A percentile compares a stretch with the other conserved stretches of the same genome.
These are phyloP conservation scores for Hirudinaria manillensis DNA, from an alignment of 2,888 invertebrate genomes.

Conservation along the genomic window DNA sequence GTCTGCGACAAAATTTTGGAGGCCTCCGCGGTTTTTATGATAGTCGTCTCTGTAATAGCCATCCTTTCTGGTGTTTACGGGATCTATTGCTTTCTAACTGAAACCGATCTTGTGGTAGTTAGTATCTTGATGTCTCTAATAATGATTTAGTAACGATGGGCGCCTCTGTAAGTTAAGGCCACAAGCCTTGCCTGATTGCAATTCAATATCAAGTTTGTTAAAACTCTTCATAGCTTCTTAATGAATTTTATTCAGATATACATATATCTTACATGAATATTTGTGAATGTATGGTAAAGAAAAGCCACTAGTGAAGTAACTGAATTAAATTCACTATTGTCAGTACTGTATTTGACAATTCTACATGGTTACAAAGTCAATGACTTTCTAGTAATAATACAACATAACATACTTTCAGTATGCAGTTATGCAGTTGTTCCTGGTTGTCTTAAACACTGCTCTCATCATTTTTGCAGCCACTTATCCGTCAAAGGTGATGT, in stretches of 20 bases:
- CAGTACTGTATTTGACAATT: too few relatives aligned
- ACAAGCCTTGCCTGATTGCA: too few relatives aligned
- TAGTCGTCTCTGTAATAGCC: background rate
- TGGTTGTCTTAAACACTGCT: background rate
- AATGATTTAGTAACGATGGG: too few relatives aligned
- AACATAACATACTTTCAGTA: constrained; percentile 3
- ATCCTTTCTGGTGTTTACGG: background rate
- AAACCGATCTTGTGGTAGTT: background rate
- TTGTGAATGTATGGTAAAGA: too few relatives aligned
- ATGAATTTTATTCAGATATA: too few relatives aligned
- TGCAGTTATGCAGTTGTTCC: background rate
- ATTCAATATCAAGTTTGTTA: too few relatives aligned
- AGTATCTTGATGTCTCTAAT: background rate
- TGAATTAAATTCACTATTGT: too few relatives aligned
- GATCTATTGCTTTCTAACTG: background rate
- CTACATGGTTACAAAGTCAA: too few relatives aligned
- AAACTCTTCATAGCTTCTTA: too few relatives aligned
- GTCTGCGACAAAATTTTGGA: background rate
- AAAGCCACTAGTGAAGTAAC: too few relatives aligned
- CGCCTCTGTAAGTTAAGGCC: too few relatives aligned
- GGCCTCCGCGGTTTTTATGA: background rate
- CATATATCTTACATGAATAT: too few relatives aligned
- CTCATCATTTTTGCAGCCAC: constrained; percentile 1
- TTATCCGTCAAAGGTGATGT: constrained; percentile 1
- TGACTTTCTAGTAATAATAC: background rate